Evolutionary conservation across 2,113 vertebrate genomes (phyloP).

Genomic region (Circaetus gallicus): DNA sequence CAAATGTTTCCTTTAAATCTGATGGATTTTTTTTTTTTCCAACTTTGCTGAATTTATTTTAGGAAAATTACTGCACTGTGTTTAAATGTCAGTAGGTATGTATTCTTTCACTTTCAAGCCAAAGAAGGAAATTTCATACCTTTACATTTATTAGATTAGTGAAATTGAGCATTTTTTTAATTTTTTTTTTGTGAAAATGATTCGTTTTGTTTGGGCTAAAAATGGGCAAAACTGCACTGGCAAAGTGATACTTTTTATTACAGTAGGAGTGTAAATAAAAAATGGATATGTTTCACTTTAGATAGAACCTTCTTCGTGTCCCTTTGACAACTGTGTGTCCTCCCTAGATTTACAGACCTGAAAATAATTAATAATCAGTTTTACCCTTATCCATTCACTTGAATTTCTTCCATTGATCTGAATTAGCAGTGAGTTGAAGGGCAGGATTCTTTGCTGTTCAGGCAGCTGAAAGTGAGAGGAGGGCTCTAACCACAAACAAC

Average conservation of each 20-base stretch:
- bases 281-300: background rate
- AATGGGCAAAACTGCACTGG: constrained; percentile 53
- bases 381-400: background rate
- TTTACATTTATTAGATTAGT: background rate
- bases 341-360: background rate
- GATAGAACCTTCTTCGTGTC: background rate
- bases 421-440: background rate
- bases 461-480: background rate
- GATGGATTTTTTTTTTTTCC: background rate
- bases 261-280: background rate
- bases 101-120: background rate
- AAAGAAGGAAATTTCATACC: background rate
- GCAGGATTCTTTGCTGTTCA: background rate
- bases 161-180: background rate
- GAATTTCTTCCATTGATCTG: background rate
- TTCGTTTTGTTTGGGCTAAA: background rate
- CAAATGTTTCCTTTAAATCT: background rate
- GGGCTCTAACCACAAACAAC: constrained; percentile 1
- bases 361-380: background rate
- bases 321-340: background rate
- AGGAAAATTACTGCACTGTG: background rate
- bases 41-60: background rate
- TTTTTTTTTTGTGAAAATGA: background rate
- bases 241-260: constrained; percentile 8
- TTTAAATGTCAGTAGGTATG: background rate